Base-by-base conservation (phyloP, 1,140 invertebrate genomes). In the Delia radicum region DNA sequence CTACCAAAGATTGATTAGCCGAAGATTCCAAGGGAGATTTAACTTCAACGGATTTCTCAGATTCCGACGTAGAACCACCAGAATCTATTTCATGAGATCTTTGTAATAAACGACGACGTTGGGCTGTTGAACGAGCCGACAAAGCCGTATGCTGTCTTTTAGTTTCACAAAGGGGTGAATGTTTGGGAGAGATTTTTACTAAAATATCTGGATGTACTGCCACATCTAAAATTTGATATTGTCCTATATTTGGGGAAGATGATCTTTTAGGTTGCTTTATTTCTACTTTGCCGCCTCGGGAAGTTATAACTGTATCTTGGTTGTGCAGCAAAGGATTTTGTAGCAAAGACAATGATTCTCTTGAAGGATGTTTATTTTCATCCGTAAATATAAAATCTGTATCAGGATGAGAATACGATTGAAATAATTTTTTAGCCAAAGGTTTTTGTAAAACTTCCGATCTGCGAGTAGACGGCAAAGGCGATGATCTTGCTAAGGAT, bases 341-440 rank as follows among this genome's bases (percentile, higher is more conserved):
- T 1, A 62, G n/a, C 10, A 31, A 18, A 5, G 27, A 15, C 2
- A 78, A 31, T 2, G 69, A 76, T 24, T 76, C 75, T 13, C 73
- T 15, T 18, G 72, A 76, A 18, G 79, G 74, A 63, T 78, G 75
- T n/a, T 77, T 77, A 71, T 79, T 78, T 65, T 75, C 79, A 28
- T 79, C 76, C 42, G 79, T 80, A 29, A 80, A 80, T n/a, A 80
- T 75, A 29, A 76, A 77, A 42, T 77, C 73, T 6, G 78, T 78
- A 37, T 80, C 79, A 12, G 79, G 79, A 80, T 80, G 79, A 26
- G 76, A 78, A 62, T 76, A 80, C 29, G 79, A 77, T 55, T 79
- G 79, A 42, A 76, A 78, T 7, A 78, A 72, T 29, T 62, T 71
- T 74, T 76, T 78, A 2, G 73, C 48, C 18, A 6, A 5, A 6